Evolutionary conservation across 2,888 invertebrate species (phyloP).

Genomic region (Xestoiulus laeticollis): DNA sequence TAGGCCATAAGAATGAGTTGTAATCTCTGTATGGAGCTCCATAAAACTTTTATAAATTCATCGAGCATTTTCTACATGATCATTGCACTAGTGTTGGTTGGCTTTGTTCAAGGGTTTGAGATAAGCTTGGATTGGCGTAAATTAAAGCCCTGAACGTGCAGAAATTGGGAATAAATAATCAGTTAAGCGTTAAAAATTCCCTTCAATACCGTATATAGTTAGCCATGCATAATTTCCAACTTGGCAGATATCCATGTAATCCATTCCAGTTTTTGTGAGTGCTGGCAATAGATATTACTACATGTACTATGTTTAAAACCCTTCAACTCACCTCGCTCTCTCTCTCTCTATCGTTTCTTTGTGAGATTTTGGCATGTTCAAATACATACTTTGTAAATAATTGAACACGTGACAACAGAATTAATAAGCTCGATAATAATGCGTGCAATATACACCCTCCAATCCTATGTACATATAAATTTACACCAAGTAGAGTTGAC

Average conservation of each 20-base stretch:
- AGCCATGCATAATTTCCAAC: constrained; percentile 27
- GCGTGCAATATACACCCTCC: not conserved
- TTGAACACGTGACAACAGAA: not conserved
- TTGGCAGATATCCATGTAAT: constrained; percentile 20
- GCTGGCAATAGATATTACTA: not conserved
- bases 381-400: not conserved
- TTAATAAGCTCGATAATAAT: not conserved
- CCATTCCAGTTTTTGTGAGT: not conserved
- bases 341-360: not conserved
- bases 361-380: constrained; percentile 2
- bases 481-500: too few relatives aligned
- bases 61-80: not conserved
- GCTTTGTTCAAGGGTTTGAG: not conserved
- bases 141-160: constrained; percentile 23
- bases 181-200: constrained; percentile 15
- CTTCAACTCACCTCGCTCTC: not conserved
- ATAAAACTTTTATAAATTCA: not conserved
- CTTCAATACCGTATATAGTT: not conserved
- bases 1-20: not conserved
- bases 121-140: not conserved
- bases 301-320: not conserved
- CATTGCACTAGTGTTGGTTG: not conserved
- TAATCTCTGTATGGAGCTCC: not conserved
- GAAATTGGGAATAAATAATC: constrained; percentile 20
- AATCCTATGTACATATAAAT: not conserved